These are phyloP conservation scores for Xestoiulus laeticollis DNA, from an alignment of 2,888 invertebrate species.

Conservation along the genomic window DNA sequence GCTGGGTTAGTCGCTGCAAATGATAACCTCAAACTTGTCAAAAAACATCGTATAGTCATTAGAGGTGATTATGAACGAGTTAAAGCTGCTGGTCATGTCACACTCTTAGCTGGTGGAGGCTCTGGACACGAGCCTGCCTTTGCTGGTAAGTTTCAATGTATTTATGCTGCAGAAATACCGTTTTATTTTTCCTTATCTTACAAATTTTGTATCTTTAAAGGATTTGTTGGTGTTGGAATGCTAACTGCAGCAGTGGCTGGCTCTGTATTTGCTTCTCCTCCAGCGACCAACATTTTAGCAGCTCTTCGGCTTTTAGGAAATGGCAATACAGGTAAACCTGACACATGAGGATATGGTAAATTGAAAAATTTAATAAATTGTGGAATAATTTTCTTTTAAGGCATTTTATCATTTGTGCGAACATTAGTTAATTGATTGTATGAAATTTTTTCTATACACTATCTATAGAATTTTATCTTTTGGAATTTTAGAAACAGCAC, in stretches of 20 bases:
- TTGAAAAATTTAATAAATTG: too few relatives aligned
- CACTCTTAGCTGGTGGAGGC: constrained; percentile 78
- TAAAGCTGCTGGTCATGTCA: constrained; percentile 67
- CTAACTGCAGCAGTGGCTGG: constrained; percentile 80
- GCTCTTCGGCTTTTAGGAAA: constrained; percentile 72
- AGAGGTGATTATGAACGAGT: constrained; percentile 65
- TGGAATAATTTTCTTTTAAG: too few relatives aligned
- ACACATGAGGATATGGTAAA: not conserved
- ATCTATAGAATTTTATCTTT: too few relatives aligned
- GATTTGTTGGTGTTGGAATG: constrained; percentile 83
- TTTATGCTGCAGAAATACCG: too few relatives aligned
- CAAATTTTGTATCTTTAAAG: constrained; percentile 66
- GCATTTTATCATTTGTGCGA: too few relatives aligned
- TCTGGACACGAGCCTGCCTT: constrained; percentile 82
- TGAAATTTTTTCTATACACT: too few relatives aligned
- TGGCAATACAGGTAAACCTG: constrained; percentile 69
- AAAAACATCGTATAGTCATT: constrained; percentile 69
- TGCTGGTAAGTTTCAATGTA: constrained; percentile 62
- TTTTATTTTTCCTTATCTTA: not conserved
- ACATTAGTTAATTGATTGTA: too few relatives aligned
- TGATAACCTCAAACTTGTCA: constrained; percentile 68
- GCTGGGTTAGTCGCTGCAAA: constrained; percentile 69
- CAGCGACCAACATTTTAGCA: constrained; percentile 73
- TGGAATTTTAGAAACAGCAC: too few relatives aligned
- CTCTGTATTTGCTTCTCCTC: constrained; percentile 80